Evolutionary conservation across 2,797 vertebrate genomes (phyloP).

Genomic region (Pempheris klunzingeri): DNA sequence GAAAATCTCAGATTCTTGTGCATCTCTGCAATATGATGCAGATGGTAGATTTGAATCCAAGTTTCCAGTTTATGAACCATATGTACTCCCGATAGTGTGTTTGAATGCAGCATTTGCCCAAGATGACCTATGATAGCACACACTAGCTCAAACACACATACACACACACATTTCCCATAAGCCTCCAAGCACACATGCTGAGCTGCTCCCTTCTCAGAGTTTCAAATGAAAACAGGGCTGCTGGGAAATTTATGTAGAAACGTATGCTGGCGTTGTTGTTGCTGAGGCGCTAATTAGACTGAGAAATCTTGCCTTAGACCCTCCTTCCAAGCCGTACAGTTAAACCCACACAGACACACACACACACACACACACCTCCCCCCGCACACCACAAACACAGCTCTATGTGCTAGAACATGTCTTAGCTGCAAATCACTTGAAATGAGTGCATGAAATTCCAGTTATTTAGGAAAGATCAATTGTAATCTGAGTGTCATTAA

Average conservation of each 20-base stretch:
- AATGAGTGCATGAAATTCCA: constrained; percentile 65
- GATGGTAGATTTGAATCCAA: constrained; percentile 25
- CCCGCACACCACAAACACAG: constrained; percentile 42
- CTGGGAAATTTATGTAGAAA: constrained; percentile 66
- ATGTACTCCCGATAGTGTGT: constrained; percentile 23
- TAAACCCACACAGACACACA: constrained; percentile 26
- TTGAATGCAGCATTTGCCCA: constrained; percentile 34
- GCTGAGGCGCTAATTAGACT: constrained; percentile 77
- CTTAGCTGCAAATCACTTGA: constrained; percentile 65
- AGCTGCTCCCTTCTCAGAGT: constrained; percentile 40
- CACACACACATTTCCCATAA: constrained; percentile 33
- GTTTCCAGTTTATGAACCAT: constrained; percentile 13
- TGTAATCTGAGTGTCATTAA: constrained; percentile 54
- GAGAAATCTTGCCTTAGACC: constrained; percentile 66
- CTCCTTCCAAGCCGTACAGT: constrained; percentile 65
- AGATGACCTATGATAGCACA: constrained; percentile 38
- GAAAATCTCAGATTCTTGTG: constrained; percentile 37
- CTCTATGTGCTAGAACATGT: constrained; percentile 55
- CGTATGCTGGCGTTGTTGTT: constrained; percentile 62
- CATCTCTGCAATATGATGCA: constrained; percentile 33
- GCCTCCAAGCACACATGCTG: constrained; percentile 49
- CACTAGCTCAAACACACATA: neutral
- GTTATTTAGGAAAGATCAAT: constrained; percentile 64
- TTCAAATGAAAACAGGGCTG: constrained; percentile 54
- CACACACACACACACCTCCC: constrained; percentile 34